Base-by-base conservation (phyloP, 1,140 invertebrate species). In the Ostrea denselamellosa region DNA sequence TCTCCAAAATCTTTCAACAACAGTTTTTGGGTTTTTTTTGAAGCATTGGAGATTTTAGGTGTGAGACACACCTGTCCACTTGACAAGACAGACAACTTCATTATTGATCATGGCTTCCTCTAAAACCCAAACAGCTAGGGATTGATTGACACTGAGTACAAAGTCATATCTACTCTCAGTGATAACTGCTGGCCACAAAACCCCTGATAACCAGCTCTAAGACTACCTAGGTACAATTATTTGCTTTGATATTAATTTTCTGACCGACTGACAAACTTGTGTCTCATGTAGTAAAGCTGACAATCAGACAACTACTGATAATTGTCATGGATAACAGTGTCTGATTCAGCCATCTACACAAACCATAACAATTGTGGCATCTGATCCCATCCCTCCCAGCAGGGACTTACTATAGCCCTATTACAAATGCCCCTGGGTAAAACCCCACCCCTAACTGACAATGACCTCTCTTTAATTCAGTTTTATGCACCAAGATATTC, bases 231-330 rank as follows among this genome's bases (percentile, higher is more conserved):
- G 68, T 71, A 71, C n/a, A 28, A 25, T 71, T 71, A 71, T 71
- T 71, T 71, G 25, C 68, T 71, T 28, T 34, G 68, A 71, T 71
- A 71, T 71, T 71, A 71, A 71, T 71, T 71, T 71, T 71, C 68
- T 71, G 68, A 28, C 68, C 28, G 68, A 71, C 68, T 71, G 68
- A 71, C 68, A 71, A 71, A 71, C 12, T 71, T 25, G 5, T 25
- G 22, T 34, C 22, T 12, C 28, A 25, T 28, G 68, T 71, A 28
- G 9, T 3, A 12, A 25, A 9, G 25, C 25, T 71, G 25, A 12
- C 10, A 9, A 1, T 19, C 17, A 12, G 68, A 28, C 28, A 71
- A 71, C 22, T 10, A 25, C 22, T 71, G 68, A 71, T 71, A 71
- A 28, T 71, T 44, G 25, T 25, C 28, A 71, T 71, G 68, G 68